Evolutionary conservation across 1,140 invertebrate species (phyloP), one percentile per base, ranked within the genome.

Genomic region (Ganaspis sp.): DNA sequence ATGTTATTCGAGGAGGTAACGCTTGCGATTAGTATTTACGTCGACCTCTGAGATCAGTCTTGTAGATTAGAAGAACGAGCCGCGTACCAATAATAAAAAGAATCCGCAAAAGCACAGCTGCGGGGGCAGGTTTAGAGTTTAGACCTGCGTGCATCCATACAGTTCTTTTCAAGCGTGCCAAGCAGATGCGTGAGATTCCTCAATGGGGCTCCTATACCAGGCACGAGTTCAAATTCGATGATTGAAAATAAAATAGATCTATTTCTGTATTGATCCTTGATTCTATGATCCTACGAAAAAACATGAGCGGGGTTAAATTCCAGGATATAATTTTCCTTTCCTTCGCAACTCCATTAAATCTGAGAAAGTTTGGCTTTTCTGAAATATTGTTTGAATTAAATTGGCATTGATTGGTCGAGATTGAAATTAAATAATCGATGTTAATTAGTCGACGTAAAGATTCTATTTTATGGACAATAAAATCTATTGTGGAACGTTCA

Each of bases 21-120:
- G 58, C 58, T 64, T 64, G 58, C 58, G 58, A 64, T 64, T 64
- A 64, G 58, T 64, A 64, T 64, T 64, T 64, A 64, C 58, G 58
- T 64, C 58, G 58, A 64, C 58, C 58, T 64, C 23, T 29, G 58
- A 64, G 58, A 64, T 64, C 58, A 64, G 58, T 64, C 58, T 64
- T 29, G 23, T 64, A 64, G 58, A 64, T 64, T 64, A 64, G 58
- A 64, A 64, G 58, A 64, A 34, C 23, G 58, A 64, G 58, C 58
- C 58, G 58, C 58, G 23, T 29, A 64, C 58, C 26, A 64, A 64
- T 64, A 64, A 64, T 64, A 64, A 64, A 64, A 64, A 29, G 58
- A 64, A 64, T 64, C 58, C 58, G 58, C 58, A 64, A 64, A 64
- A 64, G 58, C 58, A 64, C 58, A 64, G 58, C 58, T 64, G 58